Evolutionary conservation across 2,888 invertebrate genomes (phyloP), one percentile per base, ranked within the genome.

Genomic region (Ormyrus thymus): DNA sequence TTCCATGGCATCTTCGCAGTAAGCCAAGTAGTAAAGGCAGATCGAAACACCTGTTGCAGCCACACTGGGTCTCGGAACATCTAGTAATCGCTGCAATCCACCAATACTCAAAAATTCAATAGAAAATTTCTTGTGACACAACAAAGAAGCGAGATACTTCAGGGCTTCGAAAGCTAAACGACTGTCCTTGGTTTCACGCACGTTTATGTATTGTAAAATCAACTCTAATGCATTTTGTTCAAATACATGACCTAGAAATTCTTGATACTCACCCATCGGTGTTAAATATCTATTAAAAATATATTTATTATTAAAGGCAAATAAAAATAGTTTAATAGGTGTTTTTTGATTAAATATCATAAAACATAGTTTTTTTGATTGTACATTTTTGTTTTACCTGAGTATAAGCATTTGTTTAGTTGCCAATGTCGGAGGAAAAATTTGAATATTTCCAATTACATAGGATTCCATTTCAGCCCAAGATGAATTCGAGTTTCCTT

Each of bases 51-150:
- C 99, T 0, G 98, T 98, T 0, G 98, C 97, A 0, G 98, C 97
- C 69, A 98, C 95, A 51, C 98, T 97, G 0, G 98, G 98, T 50
- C 97, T 92, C 0, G 97, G 97, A 1, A 99, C 97, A 88, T 96
- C 95, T 11, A 99, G 91, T 70, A 99, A 92, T 81, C 94, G 93
- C 93, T 97, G 91, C 62, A 99, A 90, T 0, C 98, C 99, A 48
- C 95, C 95, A 88, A 94, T 94, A 78, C 95, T 94, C 69, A 99
- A 95, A 90, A 99, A 99, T 89, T 99, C 98, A 50, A 98, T 94
- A 0, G 97, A 97, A 91, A 99, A 98, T 90, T 98, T 98, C 91
- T 99, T 99, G 90, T 99, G 99, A 88, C 98, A 98, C 11, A 99
- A 92, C 81, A 99, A 90, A 0, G 98, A 96, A 0, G 98, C 96